Base-by-base conservation (phyloP, 1,140 invertebrate genomes). In the Caenorhabditis latens region DNA sequence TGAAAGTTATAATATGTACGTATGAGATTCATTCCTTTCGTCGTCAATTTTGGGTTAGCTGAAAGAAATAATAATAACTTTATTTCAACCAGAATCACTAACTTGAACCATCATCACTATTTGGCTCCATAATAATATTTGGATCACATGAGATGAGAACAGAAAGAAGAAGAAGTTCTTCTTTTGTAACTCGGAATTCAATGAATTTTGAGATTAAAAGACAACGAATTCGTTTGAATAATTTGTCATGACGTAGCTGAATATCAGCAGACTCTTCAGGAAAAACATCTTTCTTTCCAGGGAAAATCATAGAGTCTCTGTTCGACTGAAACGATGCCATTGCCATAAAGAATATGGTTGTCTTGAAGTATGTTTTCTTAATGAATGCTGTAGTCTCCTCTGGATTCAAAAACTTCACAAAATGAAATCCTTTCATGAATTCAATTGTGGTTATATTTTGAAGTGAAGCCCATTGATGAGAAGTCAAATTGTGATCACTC, bases 391-490 rank as follows among this genome's bases (percentile, higher is more conserved):
- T 46, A 13, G 19, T 9, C 7, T 71, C 65, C 19, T 13, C 14
- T 48, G n/a, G 11, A 14, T 13, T 46, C 16, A 71, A 21, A 46
- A 19, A 19, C 16, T 46, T 24, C 21, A 71, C 42, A 5, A 71
- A 13, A 19, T 43, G 42, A 8, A 71, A 21, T 11, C 4, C 46
- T 46, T 71, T 71, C 65, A 71, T 71, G 42, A 46, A 71, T 11
- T 71, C 65, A 4, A 71, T 46, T 0, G 65, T 71, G 14, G 65
- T 71, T 2, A 46, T 14, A 40, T 46, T 71, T 48, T 71, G 65
- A 71, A 46, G 65, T 46, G 9, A 8, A 11, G 65, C 65, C 65
- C 65, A 71, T 16, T 71, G n/a, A 48, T 71, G 65, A n/a, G 65
- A 43, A 19, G 6, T 42, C 63, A 46, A 32, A 14, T n/a, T 46